Base-by-base conservation (phyloP, 1,140 invertebrate genomes). In the Drosophila truncata region DNA sequence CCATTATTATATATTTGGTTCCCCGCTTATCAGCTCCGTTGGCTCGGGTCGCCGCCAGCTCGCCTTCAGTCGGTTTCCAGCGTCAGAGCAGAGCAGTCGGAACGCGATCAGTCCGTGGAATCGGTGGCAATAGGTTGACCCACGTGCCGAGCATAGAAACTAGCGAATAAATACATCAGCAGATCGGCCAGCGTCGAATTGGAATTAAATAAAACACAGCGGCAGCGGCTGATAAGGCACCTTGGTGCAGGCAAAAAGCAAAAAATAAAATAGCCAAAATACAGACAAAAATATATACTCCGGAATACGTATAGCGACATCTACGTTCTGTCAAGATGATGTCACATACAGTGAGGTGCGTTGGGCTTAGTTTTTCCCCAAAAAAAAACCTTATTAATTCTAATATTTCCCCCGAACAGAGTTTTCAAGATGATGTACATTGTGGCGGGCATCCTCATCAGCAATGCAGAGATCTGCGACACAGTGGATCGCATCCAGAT, bases 401-500 rank as follows among this genome's bases (percentile, higher is more conserved):
- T 2, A 0, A 23, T 18, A n/a, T 61, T 11, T 3, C 25, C 20
- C 14, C 14, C 3, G 14, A 25, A 35, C 16, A 92, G 91, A 66
- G 83, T 92, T 33, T 91, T 92, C 60, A 92, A 92, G 70, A 71
- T 92, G 72, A 91, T 92, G 73, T 92, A 92, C 60, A 92, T 92
- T 52, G 91, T 92, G 55, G 91, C 91, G 35, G 91, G 91, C 31
- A 92, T 92, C 27, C 77, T 92, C 46, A 86, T 92, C 50, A 92
- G 91, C 67, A 92, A 92, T 72, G 91, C 91, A 54, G 87, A 92
- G 73, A 85, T 92, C 39, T 92, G 91, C 60, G 84, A 92, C 65
- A 92, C 91, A 9, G 91, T 92, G 33, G 91, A 92, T 63, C 82
- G 88, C 67, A 92, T 92, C n/a, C 91, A 92, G 54, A 92, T 92